Base-by-base conservation (phyloP, 2,888 invertebrate genomes). In the Orthosia gracilis region DNA sequence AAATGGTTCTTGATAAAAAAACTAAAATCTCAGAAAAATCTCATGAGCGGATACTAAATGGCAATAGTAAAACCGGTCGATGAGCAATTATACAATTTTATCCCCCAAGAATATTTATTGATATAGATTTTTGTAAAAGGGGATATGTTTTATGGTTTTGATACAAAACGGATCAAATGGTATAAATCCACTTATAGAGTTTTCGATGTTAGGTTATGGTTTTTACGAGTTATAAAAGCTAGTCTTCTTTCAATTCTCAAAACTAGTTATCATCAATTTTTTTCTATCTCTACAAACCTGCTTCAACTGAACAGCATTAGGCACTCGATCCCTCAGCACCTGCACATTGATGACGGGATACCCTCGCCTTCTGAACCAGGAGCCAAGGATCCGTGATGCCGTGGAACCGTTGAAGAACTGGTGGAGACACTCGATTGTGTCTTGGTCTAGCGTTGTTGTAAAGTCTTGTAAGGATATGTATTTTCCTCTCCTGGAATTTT, bases 331-430 rank as follows among this genome's bases (percentile, higher is more conserved):
- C 62, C 95, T 91, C 23, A 95, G 81, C 0, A 96, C 95, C 31
- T 93, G 90, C 0, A 98, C 97, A 0, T 91, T 96, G 0, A 98
- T 91, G 3, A 98, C 94, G 0, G 98, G 98, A 86, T 97, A 98
- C 0, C 98, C 98, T 13, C 97, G 92, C 85, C 97, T 97, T 61
- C 96, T 96, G 17, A 98, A 97, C 98, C 98, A 98, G 7, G 97
- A 97, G 78, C 94, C 93, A 76, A 97, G 95, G 21, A 97, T 96
- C 64, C 91, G 92, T 0, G 93, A 92, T 13, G 94, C 92, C 0
- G 97, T 93, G 49, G 95, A 93, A 0, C 96, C 96, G 62, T 96
- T 96, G 85, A 95, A 94, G 83, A 94, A 94, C 85, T 95, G 94
- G 69, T 94, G 89, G 5, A 92, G 87, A 64, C 96, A 96, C 71